Evolutionary conservation across 92 coral and sea anemone species (phyloP).

Genomic region (Paramuricea clavata): DNA sequence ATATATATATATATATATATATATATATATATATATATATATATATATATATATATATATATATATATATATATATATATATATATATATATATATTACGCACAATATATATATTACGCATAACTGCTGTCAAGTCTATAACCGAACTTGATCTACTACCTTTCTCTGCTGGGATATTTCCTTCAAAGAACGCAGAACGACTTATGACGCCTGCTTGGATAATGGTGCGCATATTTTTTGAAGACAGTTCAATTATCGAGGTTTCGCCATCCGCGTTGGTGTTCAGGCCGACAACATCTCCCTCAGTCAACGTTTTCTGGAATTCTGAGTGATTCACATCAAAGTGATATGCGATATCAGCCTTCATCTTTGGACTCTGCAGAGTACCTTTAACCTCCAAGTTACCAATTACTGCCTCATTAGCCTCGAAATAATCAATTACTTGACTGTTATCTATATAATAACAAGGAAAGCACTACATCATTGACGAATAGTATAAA

Average conservation of each 20-base stretch:
- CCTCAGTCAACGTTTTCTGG: background rate
- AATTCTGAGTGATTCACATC: background rate
- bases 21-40: no score
- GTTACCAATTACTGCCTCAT: slow-evolving; percentile 20
- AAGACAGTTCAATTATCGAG: background rate
- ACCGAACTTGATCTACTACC: no score
- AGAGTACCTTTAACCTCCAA: background rate
- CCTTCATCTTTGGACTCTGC: background rate
- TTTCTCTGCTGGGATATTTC: slow-evolving; percentile 8
- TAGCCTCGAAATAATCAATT: background rate
- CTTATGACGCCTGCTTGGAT: slow-evolving; percentile 25
- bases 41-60: no score
- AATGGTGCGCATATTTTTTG: background rate
- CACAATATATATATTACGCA: background rate
- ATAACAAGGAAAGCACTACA: no score
- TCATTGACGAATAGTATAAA: no score
- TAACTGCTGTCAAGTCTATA: no score
- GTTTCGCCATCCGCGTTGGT: background rate
- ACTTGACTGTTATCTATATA: background rate
- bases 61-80: no score
- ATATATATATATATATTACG: no score
- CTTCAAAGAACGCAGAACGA: slow-evolving; percentile 35
- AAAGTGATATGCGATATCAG: slow-evolving; percentile 40
- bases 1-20: no score
- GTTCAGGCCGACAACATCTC: slow-evolving; percentile 8